Evolutionary conservation across 2,888 invertebrate genomes (phyloP), one percentile per base, ranked within the genome.

Genomic region (Philereme vetulata): DNA sequence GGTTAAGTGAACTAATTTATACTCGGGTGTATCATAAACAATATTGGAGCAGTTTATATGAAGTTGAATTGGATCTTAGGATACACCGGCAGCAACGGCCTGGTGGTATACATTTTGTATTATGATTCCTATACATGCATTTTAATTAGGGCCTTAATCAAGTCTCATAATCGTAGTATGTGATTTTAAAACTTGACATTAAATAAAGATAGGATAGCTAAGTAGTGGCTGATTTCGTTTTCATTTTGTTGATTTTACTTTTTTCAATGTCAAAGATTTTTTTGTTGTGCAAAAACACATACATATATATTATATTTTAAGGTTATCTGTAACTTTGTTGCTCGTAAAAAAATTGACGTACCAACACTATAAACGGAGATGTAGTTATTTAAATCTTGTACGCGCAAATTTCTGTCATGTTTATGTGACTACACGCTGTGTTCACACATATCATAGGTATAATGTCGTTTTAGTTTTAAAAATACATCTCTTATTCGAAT

Each of bases 1-100:
- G 82, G 84, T 86, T 88, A 84, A 87, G 78, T 86, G 89, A 86
- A 89, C 91, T 90, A 90, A 91, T 91, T 91, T 91, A 91, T 87
- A 87, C 80, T 76, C 81, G 80, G 81, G 80, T 82, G 88, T 85
- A 84, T 80, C 85, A 88, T 90, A 91, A 91, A 90, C 86, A 87
- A 89, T 82, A 82, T 80, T 65, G 67, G 64, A 74, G 68, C 44
- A 65, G 68, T 62, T 63, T 54, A 40, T 56, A 48, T 48, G 21
- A 48, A 53, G 42, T 43, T 54, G 32, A 47, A 45, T 63, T 56
- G 51, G 45, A 43, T 45, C 32, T 45, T 33, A 45, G 32, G 44
- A 51, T 33, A 11, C 11, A 9, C 21, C 33, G 33, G 11, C 43
- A 42, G 21, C 11, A 48, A 21, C 21, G 21, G 21, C 21, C 21